A percentile compares a stretch with the other conserved stretches of the same genome.
Conservation (phyloP, 2,888 invertebrate genomes). For the Nomada ferruginata region DNA sequence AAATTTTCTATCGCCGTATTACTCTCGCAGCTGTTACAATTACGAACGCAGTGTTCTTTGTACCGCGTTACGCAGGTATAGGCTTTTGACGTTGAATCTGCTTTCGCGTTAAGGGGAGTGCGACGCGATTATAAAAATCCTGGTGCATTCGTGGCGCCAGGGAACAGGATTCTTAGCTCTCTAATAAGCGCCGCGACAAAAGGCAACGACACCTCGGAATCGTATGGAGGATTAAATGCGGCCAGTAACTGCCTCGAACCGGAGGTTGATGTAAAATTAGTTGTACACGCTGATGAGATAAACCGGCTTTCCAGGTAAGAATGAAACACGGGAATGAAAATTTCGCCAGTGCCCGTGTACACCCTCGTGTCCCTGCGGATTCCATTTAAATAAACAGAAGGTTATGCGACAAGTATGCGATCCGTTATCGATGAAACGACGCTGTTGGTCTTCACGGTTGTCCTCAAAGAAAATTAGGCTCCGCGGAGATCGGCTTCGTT, state of each 20-base stretch:
- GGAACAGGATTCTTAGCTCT: too few relatives aligned
- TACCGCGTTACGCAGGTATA: background rate
- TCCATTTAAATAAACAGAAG: constrained; percentile 9
- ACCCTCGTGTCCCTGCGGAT: background rate
- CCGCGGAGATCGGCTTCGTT: constrained; percentile 14
- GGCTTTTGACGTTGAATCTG: too few relatives aligned
- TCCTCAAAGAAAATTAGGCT: constrained; percentile 23
- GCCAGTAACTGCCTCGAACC: background rate
- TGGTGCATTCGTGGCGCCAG: too few relatives aligned
- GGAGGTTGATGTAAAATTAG: background rate
- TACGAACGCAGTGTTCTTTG: background rate
- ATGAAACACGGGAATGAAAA: constrained; percentile 21
- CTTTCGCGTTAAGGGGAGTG: too few relatives aligned
- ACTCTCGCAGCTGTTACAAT: background rate
- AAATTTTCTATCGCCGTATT: background rate
- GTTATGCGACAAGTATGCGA: constrained; percentile 29
- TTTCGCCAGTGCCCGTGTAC: background rate
- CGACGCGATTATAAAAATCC: too few relatives aligned
- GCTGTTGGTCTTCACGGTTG: constrained; percentile 37
- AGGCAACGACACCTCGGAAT: background rate
- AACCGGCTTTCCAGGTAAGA: constrained; percentile 26
- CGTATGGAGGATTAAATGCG: background rate
- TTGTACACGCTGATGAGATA: constrained; percentile 16
- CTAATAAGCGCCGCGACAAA: too few relatives aligned
- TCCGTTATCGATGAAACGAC: constrained; percentile 37